phyloP scores from a whole-genome alignment of 2,888 invertebrate species.

The Coelinius sp. region DNA sequence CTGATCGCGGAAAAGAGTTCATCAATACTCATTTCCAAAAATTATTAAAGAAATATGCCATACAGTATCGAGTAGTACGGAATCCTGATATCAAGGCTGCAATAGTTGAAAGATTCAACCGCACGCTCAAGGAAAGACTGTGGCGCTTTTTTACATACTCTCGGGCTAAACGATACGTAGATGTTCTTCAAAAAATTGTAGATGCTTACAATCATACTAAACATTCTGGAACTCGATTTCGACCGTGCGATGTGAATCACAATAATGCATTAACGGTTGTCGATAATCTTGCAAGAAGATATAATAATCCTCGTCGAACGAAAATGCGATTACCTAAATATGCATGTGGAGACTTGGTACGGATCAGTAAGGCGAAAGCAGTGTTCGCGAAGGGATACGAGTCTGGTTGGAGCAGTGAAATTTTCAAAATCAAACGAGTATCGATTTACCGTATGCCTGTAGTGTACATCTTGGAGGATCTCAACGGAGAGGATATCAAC shows the following conservation, averaged over 20 bases:
- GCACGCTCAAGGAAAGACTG: constrained; percentile 57
- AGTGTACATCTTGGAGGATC: no score
- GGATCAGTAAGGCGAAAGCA: no score
- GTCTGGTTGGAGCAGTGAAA: background rate
- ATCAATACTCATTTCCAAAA: constrained; percentile 38
- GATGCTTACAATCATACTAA: constrained; percentile 51
- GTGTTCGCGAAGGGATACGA: no score
- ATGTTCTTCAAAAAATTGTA: constrained; percentile 51
- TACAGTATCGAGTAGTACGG: constrained; percentile 51
- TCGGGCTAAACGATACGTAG: constrained; percentile 51
- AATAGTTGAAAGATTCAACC: constrained; percentile 51
- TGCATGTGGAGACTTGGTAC: no score
- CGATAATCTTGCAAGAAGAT: no score
- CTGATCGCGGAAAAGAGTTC: constrained; percentile 54
- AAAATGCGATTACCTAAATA: no score
- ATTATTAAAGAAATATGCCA: constrained; percentile 37
- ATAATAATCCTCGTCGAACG: no score
- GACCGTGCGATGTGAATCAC: no score
- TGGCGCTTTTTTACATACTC: constrained; percentile 54
- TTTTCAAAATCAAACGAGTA: background rate
- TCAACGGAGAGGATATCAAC: no score
- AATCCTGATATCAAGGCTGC: constrained; percentile 30
- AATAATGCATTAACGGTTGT: no score
- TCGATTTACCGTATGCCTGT: background rate
- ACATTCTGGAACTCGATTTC: no score